Conservation (phyloP, 1,140 invertebrate species). For the Zaprionus camerounensis region DNA sequence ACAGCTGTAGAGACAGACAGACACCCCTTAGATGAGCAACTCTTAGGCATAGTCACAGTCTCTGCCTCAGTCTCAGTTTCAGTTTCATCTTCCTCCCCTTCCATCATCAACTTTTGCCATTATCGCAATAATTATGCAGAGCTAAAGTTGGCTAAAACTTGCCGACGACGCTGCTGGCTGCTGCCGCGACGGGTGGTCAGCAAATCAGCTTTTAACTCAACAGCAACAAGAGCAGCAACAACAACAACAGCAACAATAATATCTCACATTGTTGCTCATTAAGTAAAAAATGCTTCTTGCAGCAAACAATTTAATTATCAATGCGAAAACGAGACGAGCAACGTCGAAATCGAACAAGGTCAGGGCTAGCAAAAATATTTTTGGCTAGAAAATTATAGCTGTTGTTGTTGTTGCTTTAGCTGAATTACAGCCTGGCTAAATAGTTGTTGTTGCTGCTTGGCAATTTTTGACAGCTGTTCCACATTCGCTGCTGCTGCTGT, state of each 20-base stretch:
- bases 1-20: conserved; percentile 23
- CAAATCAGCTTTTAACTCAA: conserved; percentile 21
- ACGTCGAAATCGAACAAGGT: conserved; percentile 63
- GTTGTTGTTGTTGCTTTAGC: conserved; percentile 31
- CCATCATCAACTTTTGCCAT: conserved; percentile 46
- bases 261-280: conserved; percentile 49
- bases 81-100: background rate
- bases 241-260: background rate
- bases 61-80: background rate
- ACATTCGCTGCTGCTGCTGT: conserved; percentile 32
- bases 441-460: conserved; percentile 18
- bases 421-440: conserved; percentile 48
- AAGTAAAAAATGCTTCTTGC: conserved; percentile 59
- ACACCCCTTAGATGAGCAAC: background rate
- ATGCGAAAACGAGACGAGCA: conserved; percentile 54
- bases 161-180: background rate
- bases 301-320: conserved; percentile 75
- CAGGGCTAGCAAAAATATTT: conserved; percentile 46
- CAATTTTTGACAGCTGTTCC: conserved; percentile 62
- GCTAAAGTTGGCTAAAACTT: conserved; percentile 49
- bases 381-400: conserved; percentile 22
- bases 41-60: background rate
- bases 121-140: conserved; percentile 72
- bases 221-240: background rate
- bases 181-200: conserved; percentile 52